Evolutionary conservation across 2,888 invertebrate species (phyloP).

Genomic region (Nyleta sp.): DNA sequence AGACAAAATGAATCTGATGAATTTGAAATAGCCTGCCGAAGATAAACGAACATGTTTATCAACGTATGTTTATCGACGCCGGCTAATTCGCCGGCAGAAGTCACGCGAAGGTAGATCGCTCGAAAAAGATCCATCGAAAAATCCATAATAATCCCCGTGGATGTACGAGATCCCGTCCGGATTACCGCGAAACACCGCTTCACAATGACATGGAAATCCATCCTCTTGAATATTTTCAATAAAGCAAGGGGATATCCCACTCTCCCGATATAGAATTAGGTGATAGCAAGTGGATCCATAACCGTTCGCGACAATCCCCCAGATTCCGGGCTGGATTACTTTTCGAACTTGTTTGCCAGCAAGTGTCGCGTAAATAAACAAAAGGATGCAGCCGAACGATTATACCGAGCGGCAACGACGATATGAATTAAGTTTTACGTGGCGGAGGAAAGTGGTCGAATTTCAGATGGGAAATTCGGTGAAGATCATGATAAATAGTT

Average conservation of each 20-base stretch:
- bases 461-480: too few relatives aligned
- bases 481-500: too few relatives aligned
- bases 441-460: too few relatives aligned
- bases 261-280: constrained; percentile 29
- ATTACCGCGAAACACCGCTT: constrained; percentile 44
- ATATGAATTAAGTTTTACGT: too few relatives aligned
- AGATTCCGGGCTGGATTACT: constrained; percentile 27
- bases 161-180: constrained; percentile 30
- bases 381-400: not conserved
- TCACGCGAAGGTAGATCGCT: constrained; percentile 8
- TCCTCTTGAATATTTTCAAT: constrained; percentile 54
- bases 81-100: constrained; percentile 4
- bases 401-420: too few relatives aligned
- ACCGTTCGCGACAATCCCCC: constrained; percentile 33
- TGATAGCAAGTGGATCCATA: constrained; percentile 44
- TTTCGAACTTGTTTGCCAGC: constrained; percentile 1
- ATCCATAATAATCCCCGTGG: constrained; percentile 42
- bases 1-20: too few relatives aligned
- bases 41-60: too few relatives aligned
- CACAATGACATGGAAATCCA: constrained; percentile 57
- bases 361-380: not conserved
- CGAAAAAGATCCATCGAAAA: constrained; percentile 41
- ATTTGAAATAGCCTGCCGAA: too few relatives aligned
- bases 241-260: constrained; percentile 20
- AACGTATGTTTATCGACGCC: constrained; percentile 8